phyloP scores from a whole-genome alignment of 2,797 vertebrate species.

The Neostethus bicornis region DNA sequence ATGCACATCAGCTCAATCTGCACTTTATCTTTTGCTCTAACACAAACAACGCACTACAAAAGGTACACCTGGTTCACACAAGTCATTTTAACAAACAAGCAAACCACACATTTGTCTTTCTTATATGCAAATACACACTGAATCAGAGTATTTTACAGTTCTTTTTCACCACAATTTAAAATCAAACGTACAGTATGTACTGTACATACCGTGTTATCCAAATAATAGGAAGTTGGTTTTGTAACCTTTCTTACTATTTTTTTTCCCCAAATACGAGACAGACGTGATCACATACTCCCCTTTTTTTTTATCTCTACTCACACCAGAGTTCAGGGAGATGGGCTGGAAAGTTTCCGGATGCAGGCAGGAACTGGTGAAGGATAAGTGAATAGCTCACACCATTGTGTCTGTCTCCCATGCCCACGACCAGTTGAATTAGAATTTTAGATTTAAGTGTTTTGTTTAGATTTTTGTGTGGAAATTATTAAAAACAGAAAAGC shows the following conservation, averaged over 20 bases:
- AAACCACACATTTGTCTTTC: conserved; percentile 15
- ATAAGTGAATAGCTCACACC: conserved; percentile 10
- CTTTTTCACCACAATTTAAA: conserved; percentile 2
- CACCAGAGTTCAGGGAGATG: background rate
- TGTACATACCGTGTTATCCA: no score
- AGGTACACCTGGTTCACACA: conserved; percentile 37
- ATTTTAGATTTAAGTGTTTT: no score
- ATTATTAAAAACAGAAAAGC: no score
- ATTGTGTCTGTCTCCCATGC: background rate
- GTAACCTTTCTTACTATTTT: no score
- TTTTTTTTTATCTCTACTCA: background rate
- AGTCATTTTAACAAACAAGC: conserved; percentile 2
- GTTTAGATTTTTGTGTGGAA: no score
- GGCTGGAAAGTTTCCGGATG: conserved; percentile 5
- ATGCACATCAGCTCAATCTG: conserved; percentile 34
- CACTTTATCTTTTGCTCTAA: conserved; percentile 18
- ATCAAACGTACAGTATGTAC: conserved; percentile 14
- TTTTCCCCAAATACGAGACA: no score
- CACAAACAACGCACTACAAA: conserved; percentile 16
- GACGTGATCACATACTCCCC: background rate
- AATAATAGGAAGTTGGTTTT: no score
- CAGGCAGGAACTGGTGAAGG: background rate
- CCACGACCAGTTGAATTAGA: no score
- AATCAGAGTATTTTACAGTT: background rate
- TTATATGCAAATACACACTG: background rate